phyloP scores from a whole-genome alignment of 2,888 invertebrate genomes.

The Ophraella communa region DNA sequence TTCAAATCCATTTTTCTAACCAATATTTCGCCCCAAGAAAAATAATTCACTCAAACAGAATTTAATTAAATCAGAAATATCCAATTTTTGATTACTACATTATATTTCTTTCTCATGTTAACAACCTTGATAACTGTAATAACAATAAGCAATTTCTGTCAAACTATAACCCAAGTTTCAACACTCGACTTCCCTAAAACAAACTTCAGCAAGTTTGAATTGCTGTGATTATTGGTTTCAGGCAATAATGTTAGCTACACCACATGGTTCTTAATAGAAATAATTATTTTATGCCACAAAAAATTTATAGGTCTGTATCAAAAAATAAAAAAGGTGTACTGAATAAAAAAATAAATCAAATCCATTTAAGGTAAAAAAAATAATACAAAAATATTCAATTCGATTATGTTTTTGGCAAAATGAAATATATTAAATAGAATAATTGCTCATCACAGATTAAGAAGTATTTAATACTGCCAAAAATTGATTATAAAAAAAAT shows the following conservation, averaged over 20 bases:
- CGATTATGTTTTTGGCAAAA: too few relatives aligned
- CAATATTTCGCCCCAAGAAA: too few relatives aligned
- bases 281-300: neutral
- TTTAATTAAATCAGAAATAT: neutral
- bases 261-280: conserved; percentile 16
- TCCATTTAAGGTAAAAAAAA: too few relatives aligned
- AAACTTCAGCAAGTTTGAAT: conserved; percentile 29
- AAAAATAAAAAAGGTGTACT: too few relatives aligned
- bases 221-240: conserved; percentile 30
- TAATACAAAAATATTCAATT: too few relatives aligned
- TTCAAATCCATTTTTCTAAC: too few relatives aligned
- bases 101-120: conserved; percentile 14
- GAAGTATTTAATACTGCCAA: too few relatives aligned
- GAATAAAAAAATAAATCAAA: too few relatives aligned
- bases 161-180: conserved; percentile 23
- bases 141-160: conserved; percentile 27
- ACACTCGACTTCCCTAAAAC: conserved; percentile 20
- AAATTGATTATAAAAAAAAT: too few relatives aligned
- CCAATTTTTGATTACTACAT: neutral
- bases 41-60: neutral
- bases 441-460: too few relatives aligned
- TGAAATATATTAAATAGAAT: too few relatives aligned
- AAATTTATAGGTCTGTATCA: too few relatives aligned
- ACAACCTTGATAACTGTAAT: conserved; percentile 18
- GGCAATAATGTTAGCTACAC: conserved; percentile 12